Base-by-base conservation (phyloP, 1,140 invertebrate species). In the Sinella curviseta region DNA sequence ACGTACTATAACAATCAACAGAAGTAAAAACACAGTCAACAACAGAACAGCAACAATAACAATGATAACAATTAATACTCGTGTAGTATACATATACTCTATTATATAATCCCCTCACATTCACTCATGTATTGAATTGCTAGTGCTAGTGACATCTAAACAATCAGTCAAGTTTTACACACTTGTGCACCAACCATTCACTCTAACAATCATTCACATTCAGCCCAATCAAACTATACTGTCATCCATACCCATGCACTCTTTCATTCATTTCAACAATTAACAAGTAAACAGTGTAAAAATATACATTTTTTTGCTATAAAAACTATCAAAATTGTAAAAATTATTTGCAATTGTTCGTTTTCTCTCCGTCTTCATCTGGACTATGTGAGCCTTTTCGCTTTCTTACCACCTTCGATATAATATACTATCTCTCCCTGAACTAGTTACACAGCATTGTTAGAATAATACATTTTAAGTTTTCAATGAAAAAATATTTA, bases 61-160 rank as follows among this genome's bases (percentile, higher is more conserved):
- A 65, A n/a, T 65, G 24, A 48, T 48, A n/a, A n/a, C n/a, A n/a
- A n/a, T n/a, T n/a, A 48, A 48, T 48, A 48, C 39, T 12, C 39
- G 39, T 48, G 39, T 8, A 48, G 39, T 48, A 48, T 8, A 12
- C 20, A 12, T 12, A 48, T 12, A 12, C 39, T 4, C 8, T 31
- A 70, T 70, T 70, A 70, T 31, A 31, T 70, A 70, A 70, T 33
- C 65, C 65, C 65, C 65, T 70, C 31, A 33, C 65, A 70, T 70
- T 70, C 65, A 70, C n/a, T 70, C 65, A 70, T 8, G n/a, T n/a
- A n/a, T n/a, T n/a, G n/a, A n/a, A n/a, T n/a, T n/a, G n/a, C n/a
- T n/a, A n/a, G n/a, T n/a, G 31, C 30, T 30, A 70, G 31, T 31
- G 2, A 8, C 26, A 70, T 24, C 24, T 24, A 70, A 70, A 31